Conservation (phyloP, 2,113 vertebrate genomes). For the Cnemophilus loriae region DNA sequence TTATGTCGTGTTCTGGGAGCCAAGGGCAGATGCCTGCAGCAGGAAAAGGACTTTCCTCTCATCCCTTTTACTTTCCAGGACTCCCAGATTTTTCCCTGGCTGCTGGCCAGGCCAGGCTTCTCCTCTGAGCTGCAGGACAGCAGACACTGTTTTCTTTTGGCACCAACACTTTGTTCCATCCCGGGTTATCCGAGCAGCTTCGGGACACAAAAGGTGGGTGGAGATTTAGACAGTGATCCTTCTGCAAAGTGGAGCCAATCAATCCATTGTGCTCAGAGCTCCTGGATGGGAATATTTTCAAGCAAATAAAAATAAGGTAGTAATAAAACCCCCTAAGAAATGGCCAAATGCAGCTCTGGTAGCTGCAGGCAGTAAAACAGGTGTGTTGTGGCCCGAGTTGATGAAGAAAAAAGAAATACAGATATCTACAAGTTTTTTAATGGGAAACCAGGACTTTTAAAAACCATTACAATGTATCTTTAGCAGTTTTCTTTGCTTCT, state of each 20-base stretch:
- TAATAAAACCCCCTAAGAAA: not conserved
- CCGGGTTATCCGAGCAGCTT: not conserved
- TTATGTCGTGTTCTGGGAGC: not conserved
- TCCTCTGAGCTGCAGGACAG: not conserved
- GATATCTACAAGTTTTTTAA: not conserved
- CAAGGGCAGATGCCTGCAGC: not conserved
- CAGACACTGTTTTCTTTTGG: not conserved
- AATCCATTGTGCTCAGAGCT: not conserved
- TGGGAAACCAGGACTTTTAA: not conserved
- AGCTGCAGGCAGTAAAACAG: not conserved
- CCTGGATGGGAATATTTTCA: not conserved
- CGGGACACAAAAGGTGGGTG: not conserved
- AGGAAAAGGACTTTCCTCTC: not conserved
- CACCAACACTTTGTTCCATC: not conserved
- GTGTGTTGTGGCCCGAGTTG: accelerated
- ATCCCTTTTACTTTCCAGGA: not conserved
- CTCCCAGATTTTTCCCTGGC: not conserved
- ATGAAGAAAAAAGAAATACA: not conserved
- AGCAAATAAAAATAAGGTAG: not conserved
- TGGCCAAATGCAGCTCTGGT: not conserved
- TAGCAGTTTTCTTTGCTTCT: not conserved
- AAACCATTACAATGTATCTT: not conserved
- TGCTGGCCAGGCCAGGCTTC: not conserved
- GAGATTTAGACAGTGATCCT: not conserved
- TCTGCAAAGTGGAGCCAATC: not conserved